phyloP scores from a whole-genome alignment of 2,888 invertebrate genomes.

The Metopia argyrocephala region DNA sequence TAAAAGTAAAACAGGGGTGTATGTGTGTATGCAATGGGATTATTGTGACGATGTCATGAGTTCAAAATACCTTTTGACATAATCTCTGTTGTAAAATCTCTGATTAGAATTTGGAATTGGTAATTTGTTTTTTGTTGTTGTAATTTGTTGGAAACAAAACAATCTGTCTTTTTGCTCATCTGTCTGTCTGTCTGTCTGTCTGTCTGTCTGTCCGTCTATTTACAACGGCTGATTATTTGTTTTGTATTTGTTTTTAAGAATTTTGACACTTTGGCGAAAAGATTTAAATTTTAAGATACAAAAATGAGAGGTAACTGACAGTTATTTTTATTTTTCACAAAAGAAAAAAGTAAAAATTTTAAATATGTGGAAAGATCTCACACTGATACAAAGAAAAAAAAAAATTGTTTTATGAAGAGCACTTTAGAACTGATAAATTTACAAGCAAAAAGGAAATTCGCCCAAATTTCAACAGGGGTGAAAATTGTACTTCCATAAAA shows the following conservation, averaged over 20 bases:
- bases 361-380: not conserved
- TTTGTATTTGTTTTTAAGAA: slow-evolving; percentile 46
- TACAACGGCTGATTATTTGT: slow-evolving; percentile 46
- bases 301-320: slow-evolving; percentile 12
- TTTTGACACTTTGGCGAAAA: slow-evolving; percentile 61
- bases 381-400: not conserved
- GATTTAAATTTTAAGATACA: slow-evolving; percentile 55
- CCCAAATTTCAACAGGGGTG: too few species aligned
- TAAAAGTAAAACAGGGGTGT: not conserved
- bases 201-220: too few species aligned
- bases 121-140: slow-evolving; percentile 26
- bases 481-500: too few species aligned
- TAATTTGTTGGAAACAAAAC: slow-evolving; percentile 51
- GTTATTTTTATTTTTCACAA: not conserved
- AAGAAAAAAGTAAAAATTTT: not conserved
- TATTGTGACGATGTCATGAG: slow-evolving; percentile 35
- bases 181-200: too few species aligned
- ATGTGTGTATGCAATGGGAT: slow-evolving; percentile 1
- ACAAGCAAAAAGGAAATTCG: too few species aligned
- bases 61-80: slow-evolving; percentile 60
- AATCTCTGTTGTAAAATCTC: slow-evolving; percentile 72
- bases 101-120: slow-evolving; percentile 68
- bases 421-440: too few species aligned
- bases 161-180: too few species aligned
- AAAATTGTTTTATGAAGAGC: not conserved